Conservation (phyloP, 2,888 invertebrate species). For the Ectemnius continuus region DNA sequence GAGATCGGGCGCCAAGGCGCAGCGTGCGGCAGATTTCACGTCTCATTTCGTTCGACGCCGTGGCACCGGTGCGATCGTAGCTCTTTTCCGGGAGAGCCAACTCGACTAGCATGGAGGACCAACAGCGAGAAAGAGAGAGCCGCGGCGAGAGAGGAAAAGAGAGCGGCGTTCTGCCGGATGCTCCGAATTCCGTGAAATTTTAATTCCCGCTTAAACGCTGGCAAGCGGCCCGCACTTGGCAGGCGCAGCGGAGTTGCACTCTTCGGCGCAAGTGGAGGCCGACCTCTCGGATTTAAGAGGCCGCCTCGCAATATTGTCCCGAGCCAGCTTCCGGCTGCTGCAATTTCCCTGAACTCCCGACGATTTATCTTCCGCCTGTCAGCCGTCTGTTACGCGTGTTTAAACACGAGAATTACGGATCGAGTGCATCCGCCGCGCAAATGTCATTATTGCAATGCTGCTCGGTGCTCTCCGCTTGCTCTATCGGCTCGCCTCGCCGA, state of each 20-base stretch:
- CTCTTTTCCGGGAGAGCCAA: background rate
- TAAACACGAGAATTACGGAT: constrained; percentile 35
- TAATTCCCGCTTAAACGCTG: constrained; percentile 55
- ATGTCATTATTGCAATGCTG: background rate
- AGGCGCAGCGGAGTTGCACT: constrained; percentile 34
- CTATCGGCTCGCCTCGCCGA: constrained; percentile 1
- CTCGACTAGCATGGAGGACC: background rate
- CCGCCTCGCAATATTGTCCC: constrained; percentile 26
- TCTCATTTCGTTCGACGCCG: constrained; percentile 37
- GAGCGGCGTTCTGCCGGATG: constrained; percentile 7
- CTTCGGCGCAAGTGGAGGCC: too few species aligned
- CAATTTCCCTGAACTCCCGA: constrained; percentile 31
- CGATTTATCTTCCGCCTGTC: constrained; percentile 36
- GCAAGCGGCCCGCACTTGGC: constrained; percentile 37
- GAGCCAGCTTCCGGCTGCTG: constrained; percentile 26
- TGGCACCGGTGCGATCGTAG: constrained; percentile 3
- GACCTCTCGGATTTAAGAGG: constrained; percentile 45
- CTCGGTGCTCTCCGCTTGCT: constrained; percentile 8
- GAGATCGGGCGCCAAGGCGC: constrained; percentile 2
- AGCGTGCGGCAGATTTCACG: constrained; percentile 43
- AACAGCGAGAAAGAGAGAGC: too few species aligned
- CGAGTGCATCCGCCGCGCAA: background rate
- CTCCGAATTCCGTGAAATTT: constrained; percentile 38
- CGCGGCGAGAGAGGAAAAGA: too few species aligned
- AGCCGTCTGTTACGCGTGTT: constrained; percentile 22